Percentiles rank a stretch among this genome's conserved stretches.
These are phyloP conservation scores for Labroides dimidiatus DNA, from an alignment of 2,797 vertebrate genomes.

Conservation along the genomic window DNA sequence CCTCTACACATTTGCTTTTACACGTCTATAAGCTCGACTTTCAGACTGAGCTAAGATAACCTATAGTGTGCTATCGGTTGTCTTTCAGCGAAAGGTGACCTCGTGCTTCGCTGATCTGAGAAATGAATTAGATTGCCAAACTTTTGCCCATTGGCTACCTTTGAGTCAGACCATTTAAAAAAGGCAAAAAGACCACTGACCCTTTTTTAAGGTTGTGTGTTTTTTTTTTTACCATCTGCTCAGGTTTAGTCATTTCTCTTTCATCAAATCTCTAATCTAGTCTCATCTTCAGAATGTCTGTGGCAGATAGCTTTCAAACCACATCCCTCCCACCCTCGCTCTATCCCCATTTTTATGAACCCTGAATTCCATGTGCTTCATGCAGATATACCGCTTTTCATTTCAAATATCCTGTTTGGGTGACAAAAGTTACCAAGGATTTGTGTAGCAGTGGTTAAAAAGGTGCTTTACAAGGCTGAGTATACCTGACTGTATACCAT, in stretches of 20 bases:
- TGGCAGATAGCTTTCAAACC: slow-evolving; percentile 25
- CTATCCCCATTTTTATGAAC: neutral
- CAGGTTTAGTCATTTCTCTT: neutral
- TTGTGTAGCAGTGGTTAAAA: neutral
- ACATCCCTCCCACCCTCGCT: neutral
- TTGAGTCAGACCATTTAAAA: neutral
- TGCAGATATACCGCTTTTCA: neutral
- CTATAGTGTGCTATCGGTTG: neutral
- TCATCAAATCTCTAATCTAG: neutral
- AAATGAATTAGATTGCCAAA: no score
- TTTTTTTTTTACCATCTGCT: neutral
- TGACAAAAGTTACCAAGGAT: neutral
- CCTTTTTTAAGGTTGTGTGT: neutral
- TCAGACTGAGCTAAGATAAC: neutral
- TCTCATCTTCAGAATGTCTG: slow-evolving; percentile 19
- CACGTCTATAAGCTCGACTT: neutral
- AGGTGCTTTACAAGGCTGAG: neutral
- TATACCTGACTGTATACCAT: neutral
- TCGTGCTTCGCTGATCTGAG: neutral
- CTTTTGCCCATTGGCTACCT: neutral
- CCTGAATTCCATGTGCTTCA: neutral
- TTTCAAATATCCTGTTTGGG: neutral
- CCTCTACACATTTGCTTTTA: neutral
- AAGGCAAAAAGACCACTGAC: neutral
- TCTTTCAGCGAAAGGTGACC: neutral